Base-by-base conservation (phyloP, 2,888 invertebrate genomes). In the Drosophila gaucha region DNA sequence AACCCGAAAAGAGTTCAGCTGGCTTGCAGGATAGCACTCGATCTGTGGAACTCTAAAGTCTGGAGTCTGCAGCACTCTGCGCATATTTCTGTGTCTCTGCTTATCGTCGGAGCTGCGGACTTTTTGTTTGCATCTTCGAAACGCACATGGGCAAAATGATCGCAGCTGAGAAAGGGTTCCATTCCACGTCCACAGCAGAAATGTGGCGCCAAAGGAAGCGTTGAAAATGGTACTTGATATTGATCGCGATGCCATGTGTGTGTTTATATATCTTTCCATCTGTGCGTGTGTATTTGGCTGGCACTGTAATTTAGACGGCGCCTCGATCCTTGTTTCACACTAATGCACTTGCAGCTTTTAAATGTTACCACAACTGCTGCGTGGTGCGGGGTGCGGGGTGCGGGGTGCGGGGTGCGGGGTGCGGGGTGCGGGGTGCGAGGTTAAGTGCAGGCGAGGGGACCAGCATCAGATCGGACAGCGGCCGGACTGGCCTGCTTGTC, bases 281-380 rank as follows among this genome's bases (percentile, higher is more conserved):
- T 51, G 16, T 65, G 59, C 47, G 38, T 64, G 59, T 74, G 50
- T 68, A 66, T 64, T 59, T 74, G 18, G 30, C 41, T 41, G 20
- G 26, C 38, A 46, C 60, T 66, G 88, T 89, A 89, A 88, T 90
- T 90, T 88, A 90, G 90, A 89, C 89, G 91, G 90, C 90, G 91
- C 90, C 90, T 89, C 78, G 68, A 80, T 75, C 80, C 89, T 77
- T 90, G 90, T 89, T 85, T 89, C 86, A 76, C 87, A 80, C 87
- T 89, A 89, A 88, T 88, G 90, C 86, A 86, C 80, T 88, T 80
- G 88, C 85, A 80, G 85, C 87, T 80, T 84, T 86, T 79, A 76
- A 82, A 80, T 86, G 87, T 86, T 85, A 80, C 82, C 76, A 75
- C 49, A 58, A 55, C 50, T 52, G 51, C 33, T 50, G 38, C 33